A percentile compares a stretch with the other conserved stretches of the same genome.
phyloP scores from a whole-genome alignment of 2,113 vertebrate genomes.

The Mormyrus lacerda region DNA sequence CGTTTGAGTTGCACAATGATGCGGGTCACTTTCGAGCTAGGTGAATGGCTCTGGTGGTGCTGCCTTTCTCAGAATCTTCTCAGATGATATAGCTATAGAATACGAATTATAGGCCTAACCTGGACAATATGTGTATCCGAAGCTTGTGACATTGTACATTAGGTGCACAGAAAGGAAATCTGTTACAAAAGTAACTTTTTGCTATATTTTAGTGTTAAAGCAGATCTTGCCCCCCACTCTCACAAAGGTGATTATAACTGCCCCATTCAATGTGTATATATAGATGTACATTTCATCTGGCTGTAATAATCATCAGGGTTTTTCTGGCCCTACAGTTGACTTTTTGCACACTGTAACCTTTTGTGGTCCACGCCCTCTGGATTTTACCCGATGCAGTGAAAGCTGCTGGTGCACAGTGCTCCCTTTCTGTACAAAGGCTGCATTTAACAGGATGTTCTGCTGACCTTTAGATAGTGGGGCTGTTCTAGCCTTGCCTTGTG shows the following conservation, averaged over 20 bases:
- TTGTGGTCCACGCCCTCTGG: slow-evolving; percentile 17
- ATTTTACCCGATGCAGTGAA: slow-evolving; percentile 28
- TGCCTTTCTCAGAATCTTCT: neutral
- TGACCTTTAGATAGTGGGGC: slow-evolving; percentile 39
- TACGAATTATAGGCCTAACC: neutral
- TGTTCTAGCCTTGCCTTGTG: slow-evolving; percentile 22
- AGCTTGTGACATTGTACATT: neutral
- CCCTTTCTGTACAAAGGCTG: slow-evolving; percentile 30
- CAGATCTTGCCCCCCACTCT: neutral
- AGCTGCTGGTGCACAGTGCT: slow-evolving; percentile 11
- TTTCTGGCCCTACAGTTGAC: neutral
- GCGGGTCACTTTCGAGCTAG: neutral
- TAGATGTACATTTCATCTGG: neutral
- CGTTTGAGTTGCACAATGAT: neutral
- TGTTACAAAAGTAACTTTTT: neutral
- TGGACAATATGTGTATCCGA: neutral
- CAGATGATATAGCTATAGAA: neutral
- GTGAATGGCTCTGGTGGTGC: neutral
- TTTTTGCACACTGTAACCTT: slow-evolving; percentile 25
- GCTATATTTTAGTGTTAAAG: neutral
- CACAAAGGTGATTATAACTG: neutral
- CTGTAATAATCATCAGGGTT: slow-evolving; percentile 2
- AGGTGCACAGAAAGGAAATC: neutral
- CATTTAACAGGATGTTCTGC: slow-evolving; percentile 36
- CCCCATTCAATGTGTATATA: neutral